Conservation (phyloP, 1,140 invertebrate genomes). For the Trichoplusia ni region DNA sequence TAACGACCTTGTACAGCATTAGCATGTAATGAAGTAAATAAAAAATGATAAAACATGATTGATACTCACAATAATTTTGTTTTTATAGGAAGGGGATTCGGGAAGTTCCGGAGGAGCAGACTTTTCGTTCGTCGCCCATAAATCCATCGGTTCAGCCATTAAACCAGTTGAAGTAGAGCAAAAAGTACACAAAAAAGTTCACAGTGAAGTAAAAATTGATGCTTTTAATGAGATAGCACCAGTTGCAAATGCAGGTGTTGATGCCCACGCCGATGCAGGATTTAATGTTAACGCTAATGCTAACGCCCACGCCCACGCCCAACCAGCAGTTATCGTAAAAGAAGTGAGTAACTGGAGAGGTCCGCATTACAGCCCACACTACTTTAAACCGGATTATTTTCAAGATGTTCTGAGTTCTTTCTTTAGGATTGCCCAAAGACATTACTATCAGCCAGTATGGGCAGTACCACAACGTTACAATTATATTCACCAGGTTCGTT, state of each 20-base stretch:
- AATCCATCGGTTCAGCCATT: constrained; percentile 39
- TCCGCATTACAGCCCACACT: constrained; percentile 7
- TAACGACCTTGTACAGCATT: no score
- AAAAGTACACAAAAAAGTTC: constrained; percentile 44
- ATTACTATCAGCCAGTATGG: constrained; percentile 30
- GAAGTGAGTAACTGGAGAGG: constrained; percentile 66
- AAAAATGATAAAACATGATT: not conserved
- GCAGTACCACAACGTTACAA: constrained; percentile 28
- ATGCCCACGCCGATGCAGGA: no score
- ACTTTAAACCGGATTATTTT: constrained; percentile 37
- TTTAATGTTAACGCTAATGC: constrained; percentile 38
- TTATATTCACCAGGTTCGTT: constrained; percentile 54
- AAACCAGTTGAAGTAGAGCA: constrained; percentile 38
- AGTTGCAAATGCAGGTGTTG: constrained; percentile 28
- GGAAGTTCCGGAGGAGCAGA: no score
- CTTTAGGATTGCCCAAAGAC: constrained; percentile 43
- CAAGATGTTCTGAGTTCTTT: constrained; percentile 41
- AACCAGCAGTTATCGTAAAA: constrained; percentile 57
- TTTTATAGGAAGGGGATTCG: constrained; percentile 64
- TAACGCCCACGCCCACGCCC: constrained; percentile 44
- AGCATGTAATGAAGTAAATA: no score
- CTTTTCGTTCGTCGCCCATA: constrained; percentile 47
- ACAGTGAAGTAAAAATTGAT: constrained; percentile 57
- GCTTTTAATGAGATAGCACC: constrained; percentile 58
- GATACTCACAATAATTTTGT: not conserved